Evolutionary conservation across 2,888 invertebrate genomes (phyloP).

Genomic region (Theretra japonica): DNA sequence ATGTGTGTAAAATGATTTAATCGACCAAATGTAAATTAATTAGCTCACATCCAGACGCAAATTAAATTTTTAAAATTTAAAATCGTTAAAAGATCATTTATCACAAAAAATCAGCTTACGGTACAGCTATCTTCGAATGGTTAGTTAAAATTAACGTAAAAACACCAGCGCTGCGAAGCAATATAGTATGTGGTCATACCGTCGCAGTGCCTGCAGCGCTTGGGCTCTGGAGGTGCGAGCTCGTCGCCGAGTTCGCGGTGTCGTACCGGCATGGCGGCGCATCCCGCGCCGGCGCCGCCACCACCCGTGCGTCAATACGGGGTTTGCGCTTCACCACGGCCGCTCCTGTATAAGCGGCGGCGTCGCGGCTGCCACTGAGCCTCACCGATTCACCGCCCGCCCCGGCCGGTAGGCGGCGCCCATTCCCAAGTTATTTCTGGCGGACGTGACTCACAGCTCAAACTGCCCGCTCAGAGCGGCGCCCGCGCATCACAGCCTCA

Average conservation of each 20-base stretch:
- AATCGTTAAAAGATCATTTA: neutral
- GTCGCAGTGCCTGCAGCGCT: slow-evolving; percentile 97
- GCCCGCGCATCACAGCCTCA: slow-evolving; percentile 77
- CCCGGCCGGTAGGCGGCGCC: slow-evolving; percentile 83
- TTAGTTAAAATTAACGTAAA: slow-evolving; percentile 43
- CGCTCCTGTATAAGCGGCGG: slow-evolving; percentile 80
- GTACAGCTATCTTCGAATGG: slow-evolving; percentile 7
- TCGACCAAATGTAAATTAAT: neutral
- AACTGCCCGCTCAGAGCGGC: slow-evolving; percentile 69
- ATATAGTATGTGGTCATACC: slow-evolving; percentile 83
- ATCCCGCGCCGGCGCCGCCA: slow-evolving; percentile 83
- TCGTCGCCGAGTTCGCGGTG: slow-evolving; percentile 84
- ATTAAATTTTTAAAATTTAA: neutral
- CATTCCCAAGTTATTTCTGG: slow-evolving; percentile 79
- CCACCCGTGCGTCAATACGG: slow-evolving; percentile 69
- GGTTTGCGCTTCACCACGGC: slow-evolving; percentile 69
- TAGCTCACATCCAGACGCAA: neutral
- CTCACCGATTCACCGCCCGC: slow-evolving; percentile 75
- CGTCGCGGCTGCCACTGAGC: slow-evolving; percentile 82
- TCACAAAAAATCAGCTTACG: neutral
- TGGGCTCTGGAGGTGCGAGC: slow-evolving; percentile 90
- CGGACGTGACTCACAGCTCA: slow-evolving; percentile 78
- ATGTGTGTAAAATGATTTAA: neutral
- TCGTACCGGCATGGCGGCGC: slow-evolving; percentile 85
- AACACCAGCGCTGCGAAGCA: slow-evolving; percentile 43